Percentiles rank a stretch among this genome's conserved stretches.
phyloP scores from a whole-genome alignment of 2,888 invertebrate species.

The Rotaria sp. region DNA sequence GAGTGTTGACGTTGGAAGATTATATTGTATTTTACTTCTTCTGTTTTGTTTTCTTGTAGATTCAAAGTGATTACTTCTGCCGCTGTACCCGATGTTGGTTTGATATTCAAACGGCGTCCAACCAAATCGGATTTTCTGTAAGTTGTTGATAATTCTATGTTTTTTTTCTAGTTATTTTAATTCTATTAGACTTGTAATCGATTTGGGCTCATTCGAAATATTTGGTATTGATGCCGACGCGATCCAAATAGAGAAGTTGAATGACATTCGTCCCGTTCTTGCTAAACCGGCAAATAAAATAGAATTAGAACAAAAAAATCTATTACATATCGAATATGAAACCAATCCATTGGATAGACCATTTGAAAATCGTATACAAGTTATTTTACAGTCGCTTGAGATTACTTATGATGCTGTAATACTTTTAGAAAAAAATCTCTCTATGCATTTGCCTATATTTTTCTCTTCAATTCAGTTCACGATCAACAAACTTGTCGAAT shows the following conservation, averaged over 20 bases:
- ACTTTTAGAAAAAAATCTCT: neutral
- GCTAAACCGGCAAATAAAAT: neutral
- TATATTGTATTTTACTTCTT: no score
- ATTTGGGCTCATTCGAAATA: neutral
- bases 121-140: neutral
- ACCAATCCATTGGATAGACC: neutral
- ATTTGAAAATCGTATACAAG: neutral
- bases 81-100: no score
- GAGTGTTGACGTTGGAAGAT: neutral
- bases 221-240: neutral
- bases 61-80: no score
- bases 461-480: neutral
- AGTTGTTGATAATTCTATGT: neutral
- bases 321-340: neutral
- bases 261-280: neutral
- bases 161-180: neutral
- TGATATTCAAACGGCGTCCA: neutral
- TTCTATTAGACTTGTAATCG: neutral
- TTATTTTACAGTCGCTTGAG: neutral
- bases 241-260: neutral
- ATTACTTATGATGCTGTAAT: neutral
- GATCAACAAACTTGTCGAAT: neutral
- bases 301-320: neutral
- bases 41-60: no score
- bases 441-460: neutral